phyloP scores from a whole-genome alignment of 2,888 invertebrate genomes.

The Lordiphosa fenestrarum region DNA sequence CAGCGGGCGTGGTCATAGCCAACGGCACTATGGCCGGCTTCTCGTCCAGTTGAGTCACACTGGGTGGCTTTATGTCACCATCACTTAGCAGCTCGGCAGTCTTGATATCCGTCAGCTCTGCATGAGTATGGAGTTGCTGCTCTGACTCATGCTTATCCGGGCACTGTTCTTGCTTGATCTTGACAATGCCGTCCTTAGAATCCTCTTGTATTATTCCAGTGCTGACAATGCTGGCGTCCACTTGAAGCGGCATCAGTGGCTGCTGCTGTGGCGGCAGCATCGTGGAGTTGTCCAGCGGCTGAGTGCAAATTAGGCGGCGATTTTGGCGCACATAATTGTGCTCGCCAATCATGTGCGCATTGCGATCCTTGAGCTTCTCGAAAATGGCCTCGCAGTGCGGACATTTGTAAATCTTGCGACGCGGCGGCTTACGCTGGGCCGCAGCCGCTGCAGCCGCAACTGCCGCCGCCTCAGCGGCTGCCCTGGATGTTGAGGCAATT shows the following conservation, averaged over 20 bases:
- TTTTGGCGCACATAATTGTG: conserved; percentile 79
- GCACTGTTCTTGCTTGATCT: conserved; percentile 75
- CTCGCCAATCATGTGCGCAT: conserved; percentile 77
- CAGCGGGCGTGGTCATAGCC: conserved; percentile 67
- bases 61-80: conserved; percentile 53
- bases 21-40: conserved; percentile 55
- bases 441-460: conserved; percentile 43
- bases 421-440: conserved; percentile 56
- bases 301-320: conserved; percentile 76
- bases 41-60: conserved; percentile 46
- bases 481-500: conserved; percentile 60
- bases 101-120: conserved; percentile 52
- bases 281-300: conserved; percentile 35
- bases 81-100: conserved; percentile 20
- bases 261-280: conserved; percentile 32
- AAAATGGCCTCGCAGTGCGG: conserved; percentile 78
- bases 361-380: conserved; percentile 78
- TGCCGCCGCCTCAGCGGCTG: conserved; percentile 48
- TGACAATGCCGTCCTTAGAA: conserved; percentile 76
- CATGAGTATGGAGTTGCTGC: conserved; percentile 57
- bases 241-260: conserved; percentile 31
- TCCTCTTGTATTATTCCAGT: conserved; percentile 53
- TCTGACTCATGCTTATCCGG: conserved; percentile 50
- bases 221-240: conserved; percentile 23
- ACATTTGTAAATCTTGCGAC: conserved; percentile 78